Percentiles rank a stretch among this genome's conserved stretches.
Conservation (phyloP, 2,113 vertebrate genomes). For the human region DNA sequence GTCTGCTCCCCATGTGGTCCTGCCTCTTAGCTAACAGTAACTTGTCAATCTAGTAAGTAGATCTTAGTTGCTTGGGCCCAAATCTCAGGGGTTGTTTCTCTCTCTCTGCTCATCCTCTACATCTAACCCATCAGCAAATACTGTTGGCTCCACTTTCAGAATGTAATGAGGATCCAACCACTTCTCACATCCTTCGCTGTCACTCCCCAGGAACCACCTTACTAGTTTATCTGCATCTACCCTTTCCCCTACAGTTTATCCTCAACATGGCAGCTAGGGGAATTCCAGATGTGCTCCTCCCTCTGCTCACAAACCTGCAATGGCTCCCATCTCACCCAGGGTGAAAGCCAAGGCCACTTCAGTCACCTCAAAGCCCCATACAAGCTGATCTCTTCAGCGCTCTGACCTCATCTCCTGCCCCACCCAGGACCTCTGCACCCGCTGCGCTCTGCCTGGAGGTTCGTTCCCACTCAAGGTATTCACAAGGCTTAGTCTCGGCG, state of each 20-base stretch:
- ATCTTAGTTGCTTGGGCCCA: neutral
- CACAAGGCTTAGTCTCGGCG: neutral
- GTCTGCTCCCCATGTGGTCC: neutral
- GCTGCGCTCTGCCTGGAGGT: neutral
- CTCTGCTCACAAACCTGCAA: neutral
- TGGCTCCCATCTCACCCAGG: neutral
- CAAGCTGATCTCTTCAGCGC: neutral
- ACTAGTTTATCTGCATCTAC: neutral
- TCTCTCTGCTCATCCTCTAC: neutral
- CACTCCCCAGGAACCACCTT: neutral
- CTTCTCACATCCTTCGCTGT: neutral
- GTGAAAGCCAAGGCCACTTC: neutral
- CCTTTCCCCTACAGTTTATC: neutral
- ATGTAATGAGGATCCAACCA: neutral
- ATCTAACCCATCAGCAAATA: neutral
- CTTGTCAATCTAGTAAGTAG: neutral
- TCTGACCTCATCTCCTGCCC: neutral
- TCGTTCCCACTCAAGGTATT: neutral
- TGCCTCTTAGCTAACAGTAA: neutral
- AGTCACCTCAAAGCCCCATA: neutral
- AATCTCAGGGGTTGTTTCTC: accelerated
- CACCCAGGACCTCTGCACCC: neutral
- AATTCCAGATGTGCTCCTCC: neutral
- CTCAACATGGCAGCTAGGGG: neutral
- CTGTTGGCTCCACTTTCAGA: neutral